phyloP scores from a whole-genome alignment of 1,140 invertebrate species.

The Neuroterus valhalla region DNA sequence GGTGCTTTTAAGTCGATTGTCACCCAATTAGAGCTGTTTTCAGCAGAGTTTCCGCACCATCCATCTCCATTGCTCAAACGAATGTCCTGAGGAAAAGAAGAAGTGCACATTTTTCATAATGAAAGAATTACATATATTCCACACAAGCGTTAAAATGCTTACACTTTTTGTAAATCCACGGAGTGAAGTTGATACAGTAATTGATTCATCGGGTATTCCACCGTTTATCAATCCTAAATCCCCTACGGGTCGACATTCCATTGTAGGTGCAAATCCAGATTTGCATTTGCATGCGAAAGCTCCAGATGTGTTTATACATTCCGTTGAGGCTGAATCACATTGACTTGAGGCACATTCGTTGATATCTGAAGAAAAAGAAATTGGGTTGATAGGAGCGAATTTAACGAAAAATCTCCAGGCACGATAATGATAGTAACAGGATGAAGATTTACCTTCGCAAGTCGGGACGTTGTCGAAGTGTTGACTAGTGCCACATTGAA shows the following conservation, averaged over 20 bases:
- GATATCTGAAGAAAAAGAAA: conserved; percentile 80
- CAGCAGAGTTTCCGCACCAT: conserved; percentile 91
- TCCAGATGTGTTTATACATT: conserved; percentile 93
- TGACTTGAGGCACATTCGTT: conserved; percentile 94
- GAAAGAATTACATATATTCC: background rate
- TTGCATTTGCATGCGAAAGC: conserved; percentile 94
- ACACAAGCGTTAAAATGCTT: conserved; percentile 50
- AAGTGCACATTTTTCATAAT: conserved; percentile 1
- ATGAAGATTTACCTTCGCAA: conserved; percentile 80
- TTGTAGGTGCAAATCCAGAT: conserved; percentile 88
- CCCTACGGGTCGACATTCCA: conserved; percentile 91
- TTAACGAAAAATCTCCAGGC: background rate
- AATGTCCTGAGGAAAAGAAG: conserved; percentile 78
- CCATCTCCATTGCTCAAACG: conserved; percentile 87
- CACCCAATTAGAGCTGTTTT: conserved; percentile 92
- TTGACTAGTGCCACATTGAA: conserved; percentile 91
- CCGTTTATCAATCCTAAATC: conserved; percentile 93
- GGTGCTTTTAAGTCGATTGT: conserved; percentile 91
- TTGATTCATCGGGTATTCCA: conserved; percentile 91
- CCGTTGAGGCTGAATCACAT: conserved; percentile 92
- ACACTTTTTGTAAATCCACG: conserved; percentile 88
- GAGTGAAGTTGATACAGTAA: conserved; percentile 89
- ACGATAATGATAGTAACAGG: background rate
- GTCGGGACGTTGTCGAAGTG: conserved; percentile 88
- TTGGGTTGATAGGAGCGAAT: background rate